Base-by-base conservation (phyloP, 1,140 invertebrate species). In the Drosophila kepulauana region DNA sequence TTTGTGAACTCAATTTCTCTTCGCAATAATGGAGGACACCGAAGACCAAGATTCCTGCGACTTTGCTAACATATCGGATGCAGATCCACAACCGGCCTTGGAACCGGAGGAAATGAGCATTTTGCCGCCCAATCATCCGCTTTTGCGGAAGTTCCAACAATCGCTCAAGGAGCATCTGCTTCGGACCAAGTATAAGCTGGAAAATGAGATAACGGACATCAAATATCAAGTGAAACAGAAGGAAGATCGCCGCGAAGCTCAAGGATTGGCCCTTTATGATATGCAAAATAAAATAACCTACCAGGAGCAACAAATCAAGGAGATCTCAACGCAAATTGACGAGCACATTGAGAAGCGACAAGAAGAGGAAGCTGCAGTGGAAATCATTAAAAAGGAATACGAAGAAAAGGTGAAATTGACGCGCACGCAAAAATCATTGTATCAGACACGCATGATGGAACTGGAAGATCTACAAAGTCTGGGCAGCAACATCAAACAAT, bases 111-210 rank as follows among this genome's bases (percentile, higher is more conserved):
- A 78, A 62, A 58, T 91, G 51, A 78, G 79, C 0, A 70, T 92
- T 15, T 70, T 92, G 46, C 76, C 91, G 5, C 89, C 95, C 0
- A 94, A 96, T 79, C 95, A 96, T 93, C 95, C 94, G 1, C 92
- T 96, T 38, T 94, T 96, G 92, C 91, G 93, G 57, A 93, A 93
- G 78, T 96, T 96, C 79, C 95, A 96, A 92, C 79, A 93, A 79
- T 93, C 95, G 0, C 82, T 96, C 0, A 94, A 94, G 67, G 89
- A 93, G 20, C 95, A 96, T 90, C 92, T 96, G 1, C 52, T 93
- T 16, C 93, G 92, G 20, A 93, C 95, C n/a, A 93, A 95, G 76
- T 85, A 93, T 38, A 93, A 93, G 56, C 85, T 95, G 8, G 92
- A 93, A 46, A 93, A 94, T 74, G 95, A 96, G 81, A 94, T 95